Base-by-base conservation (phyloP, 1,140 invertebrate species). In the Drosophila serrata region DNA sequence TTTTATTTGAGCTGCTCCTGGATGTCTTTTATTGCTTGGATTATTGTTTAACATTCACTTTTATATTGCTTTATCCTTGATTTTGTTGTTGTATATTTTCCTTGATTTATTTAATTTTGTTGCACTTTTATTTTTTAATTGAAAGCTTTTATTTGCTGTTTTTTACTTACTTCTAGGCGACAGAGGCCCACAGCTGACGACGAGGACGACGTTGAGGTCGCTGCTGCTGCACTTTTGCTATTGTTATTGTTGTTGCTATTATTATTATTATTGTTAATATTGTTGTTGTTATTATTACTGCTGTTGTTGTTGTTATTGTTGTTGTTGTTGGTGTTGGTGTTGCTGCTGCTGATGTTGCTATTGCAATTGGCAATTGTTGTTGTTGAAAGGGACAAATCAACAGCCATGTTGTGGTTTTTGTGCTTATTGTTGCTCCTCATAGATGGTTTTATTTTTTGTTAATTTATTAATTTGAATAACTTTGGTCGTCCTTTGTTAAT, bases 91-190 rank as follows among this genome's bases (percentile, higher is more conserved):
- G 3, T 22, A 9, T 13, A n/a, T 13, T 6, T 35, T 49, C 5
- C 5, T 24, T 11, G 37, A 29, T 46, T n/a, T 27, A 2, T 35
- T 31, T 37, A 9, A 19, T 9, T 39, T 42, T 37, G 0, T 33
- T 55, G 19, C 51, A 55, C 51, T 48, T 31, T 17, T 7, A 42
- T 31, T 17, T 7, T 22, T 55, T 24, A 12, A 19, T 33, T 24
- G 12, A 24, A 8, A 5, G 15, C n/a, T n/a, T n/a, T n/a, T n/a
- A n/a, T n/a, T 43, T 27, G 33, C 3, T 5, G 31, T 37, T 45
- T 37, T 56, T 81, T 92, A 92, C 91, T 92, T 92, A 92, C 91
- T 86, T 92, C 90, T 53, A 92, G 70, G 64, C 90, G 91, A 86
- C 76, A 92, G 43, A 91, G 78, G 62, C 91, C 87, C 45, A 92